Evolutionary conservation across 2,888 invertebrate species (phyloP), one percentile per base, ranked within the genome.

Genomic region (Hydrotaea cyrtoneurina): DNA sequence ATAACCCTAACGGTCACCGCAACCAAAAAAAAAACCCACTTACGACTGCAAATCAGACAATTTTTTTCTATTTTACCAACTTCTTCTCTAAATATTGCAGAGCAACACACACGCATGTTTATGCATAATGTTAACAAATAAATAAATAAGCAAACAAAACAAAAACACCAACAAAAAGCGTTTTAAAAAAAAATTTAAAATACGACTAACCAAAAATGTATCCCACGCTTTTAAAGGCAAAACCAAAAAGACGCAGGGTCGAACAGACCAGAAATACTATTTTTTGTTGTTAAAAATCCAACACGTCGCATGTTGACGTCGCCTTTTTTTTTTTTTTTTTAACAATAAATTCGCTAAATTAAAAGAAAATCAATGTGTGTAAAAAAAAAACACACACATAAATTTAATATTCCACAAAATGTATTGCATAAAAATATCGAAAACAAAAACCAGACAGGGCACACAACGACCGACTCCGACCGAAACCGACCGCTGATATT

Each of bases 201-300:
- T 17, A 46, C 21, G 17, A 69, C 69, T 69, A 62, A 59, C 46
- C 62, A 74, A 74, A 74, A 74, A 55, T 17, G 26, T 74, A 74
- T 74, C 74, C 74, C 74, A 74, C 74, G 74, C 74, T 73, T 73
- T 53, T 26, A 19, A 55, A 55, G 31, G 36, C 55, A n/a, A 55
- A 57, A 57, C 21, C 73, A 57, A 57, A 21, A 23, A 17, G 5
- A 69, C 43, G 43, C 11, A 39, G 19, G 39, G 66, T 36, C 66
- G 43, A 5, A 53, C 59, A 74, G 17, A 57, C 73, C 57, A 57
- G 74, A 62, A 39, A 74, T 50, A 43, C 39, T n/a, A 23, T 39
- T 62, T 59, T 74, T 50, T 53, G n/a, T 72, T 72, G 1, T 50
- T 50, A n/a, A 74, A 55, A 59, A 57, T 23, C 43, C 15, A 72